Conservation (phyloP, 2,113 vertebrate genomes). For the Leptocoma aspasia region DNA sequence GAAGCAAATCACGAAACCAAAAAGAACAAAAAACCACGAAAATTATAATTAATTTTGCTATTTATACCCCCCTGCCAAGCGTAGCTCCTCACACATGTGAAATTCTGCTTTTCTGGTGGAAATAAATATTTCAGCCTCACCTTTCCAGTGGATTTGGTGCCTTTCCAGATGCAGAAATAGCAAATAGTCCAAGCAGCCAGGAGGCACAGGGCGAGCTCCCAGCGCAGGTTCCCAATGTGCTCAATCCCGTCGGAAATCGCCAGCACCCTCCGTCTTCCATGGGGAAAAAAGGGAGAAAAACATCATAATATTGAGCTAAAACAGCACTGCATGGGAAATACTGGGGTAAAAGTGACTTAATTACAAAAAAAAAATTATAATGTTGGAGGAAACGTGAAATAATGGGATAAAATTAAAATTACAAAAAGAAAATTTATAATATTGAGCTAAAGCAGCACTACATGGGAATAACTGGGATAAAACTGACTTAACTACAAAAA, state of each 20-base stretch:
- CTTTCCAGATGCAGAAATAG: conserved; percentile 99
- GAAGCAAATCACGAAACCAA: background rate
- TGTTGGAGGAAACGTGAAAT: background rate
- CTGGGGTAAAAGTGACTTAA: background rate
- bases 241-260: conserved; percentile 94
- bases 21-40: background rate
- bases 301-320: fast-evolving
- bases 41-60: background rate
- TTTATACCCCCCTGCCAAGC: background rate
- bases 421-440: too few species aligned
- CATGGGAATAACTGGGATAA: background rate
- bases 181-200: conserved; percentile 96
- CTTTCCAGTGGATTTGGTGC: conserved; percentile 98
- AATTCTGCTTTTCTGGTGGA: background rate
- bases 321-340: fast-evolving
- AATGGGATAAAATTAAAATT: fast-evolving
- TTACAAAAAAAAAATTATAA: background rate
- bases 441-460: fast-evolving
- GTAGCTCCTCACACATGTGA: fast-evolving
- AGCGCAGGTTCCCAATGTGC: conserved; percentile 89
- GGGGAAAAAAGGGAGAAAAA: fast-evolving
- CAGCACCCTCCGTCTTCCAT: conserved; percentile 85
- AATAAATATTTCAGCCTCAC: conserved; percentile 67
- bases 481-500: background rate
- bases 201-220: conserved; percentile 94